phyloP scores from a whole-genome alignment of 35 echinoderm and acorn worm genomes.

The Lytechinus variegatus region DNA sequence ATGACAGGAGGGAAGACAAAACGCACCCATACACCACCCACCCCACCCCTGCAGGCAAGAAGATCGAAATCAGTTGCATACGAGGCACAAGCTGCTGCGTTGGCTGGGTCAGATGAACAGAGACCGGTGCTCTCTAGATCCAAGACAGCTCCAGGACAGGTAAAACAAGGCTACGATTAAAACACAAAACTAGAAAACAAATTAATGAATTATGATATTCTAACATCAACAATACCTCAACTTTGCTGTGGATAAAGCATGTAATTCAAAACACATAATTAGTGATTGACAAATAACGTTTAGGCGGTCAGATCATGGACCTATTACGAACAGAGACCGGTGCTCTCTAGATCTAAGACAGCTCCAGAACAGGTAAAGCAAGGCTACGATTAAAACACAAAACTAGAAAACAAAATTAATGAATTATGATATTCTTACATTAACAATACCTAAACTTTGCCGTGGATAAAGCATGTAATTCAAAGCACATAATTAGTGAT shows the following conservation, averaged over 20 bases:
- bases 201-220: not conserved
- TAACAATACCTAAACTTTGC: not conserved
- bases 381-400: not conserved
- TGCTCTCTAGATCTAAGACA: constrained; percentile 13
- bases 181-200: not conserved
- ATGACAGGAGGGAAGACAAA: constrained; percentile 28
- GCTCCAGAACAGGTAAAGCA: not conserved
- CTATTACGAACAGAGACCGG: not conserved
- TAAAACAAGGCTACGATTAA: not conserved
- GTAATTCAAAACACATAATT: too few relatives aligned
- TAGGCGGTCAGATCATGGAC: not conserved
- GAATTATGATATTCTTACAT: not conserved
- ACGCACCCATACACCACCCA: constrained; percentile 65
- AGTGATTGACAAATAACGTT: too few relatives aligned
- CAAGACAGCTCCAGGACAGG: not conserved
- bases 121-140: constrained; percentile 11
- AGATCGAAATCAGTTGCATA: constrained; percentile 13
- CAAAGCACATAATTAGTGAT: too few relatives aligned
- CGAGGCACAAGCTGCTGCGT: constrained; percentile 8
- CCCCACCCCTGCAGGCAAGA: constrained; percentile 39
- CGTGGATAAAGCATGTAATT: not conserved
- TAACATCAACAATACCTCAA: not conserved
- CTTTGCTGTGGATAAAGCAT: not conserved
- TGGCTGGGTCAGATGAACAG: not conserved
- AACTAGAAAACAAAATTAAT: not conserved